These are phyloP conservation scores for Centropristis striata DNA, from an alignment of 2,113 vertebrate genomes.

Conservation along the genomic window DNA sequence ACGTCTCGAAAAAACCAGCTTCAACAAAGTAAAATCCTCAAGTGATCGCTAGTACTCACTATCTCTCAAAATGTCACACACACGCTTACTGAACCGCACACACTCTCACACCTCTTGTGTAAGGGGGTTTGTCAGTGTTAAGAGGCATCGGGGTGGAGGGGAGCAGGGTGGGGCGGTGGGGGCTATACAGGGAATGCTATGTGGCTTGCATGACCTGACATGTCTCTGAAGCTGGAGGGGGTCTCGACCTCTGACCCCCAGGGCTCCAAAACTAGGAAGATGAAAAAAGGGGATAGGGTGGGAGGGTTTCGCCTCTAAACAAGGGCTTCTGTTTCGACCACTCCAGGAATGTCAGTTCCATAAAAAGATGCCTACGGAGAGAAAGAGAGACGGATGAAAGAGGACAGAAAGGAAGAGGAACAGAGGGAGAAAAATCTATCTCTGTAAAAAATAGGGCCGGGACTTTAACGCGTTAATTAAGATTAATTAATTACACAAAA, in stretches of 20 bases:
- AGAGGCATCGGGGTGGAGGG: conserved; percentile 51
- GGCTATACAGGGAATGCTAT: conserved; percentile 86
- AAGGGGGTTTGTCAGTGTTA: conserved; percentile 61
- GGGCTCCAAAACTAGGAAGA: conserved; percentile 86
- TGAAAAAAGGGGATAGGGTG: conserved; percentile 83
- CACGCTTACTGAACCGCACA: conserved; percentile 53
- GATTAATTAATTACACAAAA: no score
- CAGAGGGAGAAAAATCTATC: neutral
- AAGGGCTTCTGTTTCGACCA: conserved; percentile 86
- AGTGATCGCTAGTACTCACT: conserved; percentile 43
- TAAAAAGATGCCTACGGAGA: conserved; percentile 84
- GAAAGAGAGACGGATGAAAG: conserved; percentile 53
- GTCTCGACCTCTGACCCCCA: conserved; percentile 85
- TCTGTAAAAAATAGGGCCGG: no score
- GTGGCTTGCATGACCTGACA: conserved; percentile 87
- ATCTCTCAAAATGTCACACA: conserved; percentile 60
- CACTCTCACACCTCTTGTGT: conserved; percentile 78
- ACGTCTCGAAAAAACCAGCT: conserved; percentile 18
- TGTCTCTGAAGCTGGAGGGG: conserved; percentile 88
- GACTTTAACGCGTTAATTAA: no score
- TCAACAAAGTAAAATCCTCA: conserved; percentile 27
- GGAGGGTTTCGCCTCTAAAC: conserved; percentile 84
- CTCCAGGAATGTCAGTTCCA: conserved; percentile 86
- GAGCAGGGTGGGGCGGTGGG: conserved; percentile 37
- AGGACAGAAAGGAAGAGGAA: no score